These are phyloP conservation scores for Anagyrus pseudococci DNA, from an alignment of 2,888 invertebrate species.

Conservation along the genomic window DNA sequence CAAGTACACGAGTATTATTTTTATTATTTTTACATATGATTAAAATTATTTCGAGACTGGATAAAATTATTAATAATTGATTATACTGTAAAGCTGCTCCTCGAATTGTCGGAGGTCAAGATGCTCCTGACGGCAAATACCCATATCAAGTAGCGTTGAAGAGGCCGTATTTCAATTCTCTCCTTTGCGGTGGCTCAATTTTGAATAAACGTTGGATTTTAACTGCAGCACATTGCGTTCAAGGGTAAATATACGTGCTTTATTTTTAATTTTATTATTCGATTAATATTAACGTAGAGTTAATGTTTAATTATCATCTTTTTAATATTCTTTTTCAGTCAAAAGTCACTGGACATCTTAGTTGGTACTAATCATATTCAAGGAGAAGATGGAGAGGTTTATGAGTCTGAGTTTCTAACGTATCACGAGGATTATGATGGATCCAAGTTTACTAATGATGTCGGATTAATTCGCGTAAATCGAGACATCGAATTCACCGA, in stretches of 20 bases:
- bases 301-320: neutral
- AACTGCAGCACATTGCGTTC: conserved; percentile 6
- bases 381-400: neutral
- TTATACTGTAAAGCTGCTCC: neutral
- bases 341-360: neutral
- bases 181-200: conserved; percentile 7
- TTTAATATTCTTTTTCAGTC: neutral
- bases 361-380: neutral
- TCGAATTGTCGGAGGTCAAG: conserved; percentile 18
- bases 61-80: neutral
- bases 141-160: conserved; percentile 8
- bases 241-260: neutral
- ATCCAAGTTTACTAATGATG: neutral
- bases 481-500: neutral
- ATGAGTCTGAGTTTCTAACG: neutral
- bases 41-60: too few species aligned
- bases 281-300: neutral
- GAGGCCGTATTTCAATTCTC: neutral
- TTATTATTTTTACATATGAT: too few species aligned
- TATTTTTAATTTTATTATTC: neutral
- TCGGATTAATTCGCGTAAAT: conserved; percentile 3
- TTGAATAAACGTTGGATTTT: conserved; percentile 11
- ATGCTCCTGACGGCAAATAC: conserved; percentile 12
- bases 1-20: too few species aligned
- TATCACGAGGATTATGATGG: neutral